Evolutionary conservation across 1,140 invertebrate species (phyloP).

Genomic region (Hetaerina americana): DNA sequence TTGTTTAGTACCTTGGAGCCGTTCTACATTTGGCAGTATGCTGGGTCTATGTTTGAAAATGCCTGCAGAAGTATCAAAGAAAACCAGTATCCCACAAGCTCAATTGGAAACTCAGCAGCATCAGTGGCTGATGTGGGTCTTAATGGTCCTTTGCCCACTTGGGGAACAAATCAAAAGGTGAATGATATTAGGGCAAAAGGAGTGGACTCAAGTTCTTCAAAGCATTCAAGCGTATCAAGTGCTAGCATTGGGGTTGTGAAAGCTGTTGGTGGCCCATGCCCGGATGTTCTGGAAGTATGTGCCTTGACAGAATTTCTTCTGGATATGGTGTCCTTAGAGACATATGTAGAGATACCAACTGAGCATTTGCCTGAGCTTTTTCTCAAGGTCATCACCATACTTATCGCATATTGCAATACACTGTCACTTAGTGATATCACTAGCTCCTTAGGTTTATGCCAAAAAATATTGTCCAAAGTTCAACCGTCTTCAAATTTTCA

Average conservation of each 20-base stretch:
- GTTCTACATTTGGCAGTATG: conserved; percentile 76
- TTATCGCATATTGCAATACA: conserved; percentile 41
- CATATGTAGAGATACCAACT: conserved; percentile 64
- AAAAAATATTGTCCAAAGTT: conserved; percentile 62
- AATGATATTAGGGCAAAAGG: background rate
- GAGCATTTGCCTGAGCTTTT: conserved; percentile 65
- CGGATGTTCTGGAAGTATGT: conserved; percentile 39
- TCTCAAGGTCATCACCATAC: conserved; percentile 44
- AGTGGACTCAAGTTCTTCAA: background rate
- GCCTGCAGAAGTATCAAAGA: conserved; percentile 33
- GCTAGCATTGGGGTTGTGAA: conserved; percentile 9
- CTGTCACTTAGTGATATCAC: conserved; percentile 49
- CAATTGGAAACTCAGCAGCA: too few relatives aligned
- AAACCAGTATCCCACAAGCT: background rate
- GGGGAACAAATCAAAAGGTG: too few relatives aligned
- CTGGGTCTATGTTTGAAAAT: conserved; percentile 52
- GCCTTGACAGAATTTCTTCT: conserved; percentile 62
- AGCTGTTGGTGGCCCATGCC: conserved; percentile 20
- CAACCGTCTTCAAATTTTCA: conserved; percentile 40
- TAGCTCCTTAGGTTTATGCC: conserved; percentile 49
- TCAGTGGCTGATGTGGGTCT: background rate
- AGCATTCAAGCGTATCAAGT: background rate
- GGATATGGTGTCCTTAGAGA: conserved; percentile 65
- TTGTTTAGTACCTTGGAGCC: conserved; percentile 74
- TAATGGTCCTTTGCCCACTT: too few relatives aligned